A percentile compares a stretch with the other conserved stretches of the same genome.
phyloP scores from a whole-genome alignment of 2,113 vertebrate genomes.

The Carassius carassius region DNA sequence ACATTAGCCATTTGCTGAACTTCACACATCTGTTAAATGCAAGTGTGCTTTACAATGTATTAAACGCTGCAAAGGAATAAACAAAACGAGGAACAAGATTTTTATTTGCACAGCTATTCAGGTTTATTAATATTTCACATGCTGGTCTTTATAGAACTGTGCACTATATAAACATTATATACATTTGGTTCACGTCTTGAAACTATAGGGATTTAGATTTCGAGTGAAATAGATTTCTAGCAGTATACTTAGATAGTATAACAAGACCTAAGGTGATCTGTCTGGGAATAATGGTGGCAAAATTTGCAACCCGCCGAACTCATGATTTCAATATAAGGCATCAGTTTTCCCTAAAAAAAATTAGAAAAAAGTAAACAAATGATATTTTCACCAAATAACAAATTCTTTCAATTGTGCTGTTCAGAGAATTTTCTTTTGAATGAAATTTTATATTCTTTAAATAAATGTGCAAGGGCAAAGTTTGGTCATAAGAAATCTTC shows the following conservation, averaged over 20 bases:
- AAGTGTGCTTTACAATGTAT: not conserved
- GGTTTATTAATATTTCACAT: constrained; percentile 78
- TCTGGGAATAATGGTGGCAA: constrained; percentile 4
- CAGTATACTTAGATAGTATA: not conserved
- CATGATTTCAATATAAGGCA: constrained; percentile 47
- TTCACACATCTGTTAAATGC: constrained; percentile 38
- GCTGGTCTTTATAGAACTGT: constrained; percentile 68
- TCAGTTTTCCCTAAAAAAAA: constrained; percentile 43
- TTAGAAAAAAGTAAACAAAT: constrained; percentile 21
- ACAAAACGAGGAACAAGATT: constrained; percentile 41
- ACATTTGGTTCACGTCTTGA: constrained; percentile 63
- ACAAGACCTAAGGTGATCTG: not conserved
- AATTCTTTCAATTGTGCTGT: constrained; percentile 24
- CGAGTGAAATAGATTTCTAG: constrained; percentile 48
- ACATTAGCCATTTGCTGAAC: constrained; percentile 45
- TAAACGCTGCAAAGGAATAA: not conserved
- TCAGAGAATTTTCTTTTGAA: not conserved
- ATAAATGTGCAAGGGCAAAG: constrained; percentile 46
- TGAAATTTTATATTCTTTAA: constrained; percentile 7
- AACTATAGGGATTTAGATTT: constrained; percentile 45
- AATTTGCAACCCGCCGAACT: constrained; percentile 19
- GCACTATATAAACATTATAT: constrained; percentile 73
- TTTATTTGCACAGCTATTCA: constrained; percentile 61
- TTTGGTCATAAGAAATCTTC: constrained; percentile 10
- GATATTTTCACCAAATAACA: constrained; percentile 27